Evolutionary conservation across 2,113 vertebrate genomes (phyloP).

Genomic region (Seriola aureovittata): DNA sequence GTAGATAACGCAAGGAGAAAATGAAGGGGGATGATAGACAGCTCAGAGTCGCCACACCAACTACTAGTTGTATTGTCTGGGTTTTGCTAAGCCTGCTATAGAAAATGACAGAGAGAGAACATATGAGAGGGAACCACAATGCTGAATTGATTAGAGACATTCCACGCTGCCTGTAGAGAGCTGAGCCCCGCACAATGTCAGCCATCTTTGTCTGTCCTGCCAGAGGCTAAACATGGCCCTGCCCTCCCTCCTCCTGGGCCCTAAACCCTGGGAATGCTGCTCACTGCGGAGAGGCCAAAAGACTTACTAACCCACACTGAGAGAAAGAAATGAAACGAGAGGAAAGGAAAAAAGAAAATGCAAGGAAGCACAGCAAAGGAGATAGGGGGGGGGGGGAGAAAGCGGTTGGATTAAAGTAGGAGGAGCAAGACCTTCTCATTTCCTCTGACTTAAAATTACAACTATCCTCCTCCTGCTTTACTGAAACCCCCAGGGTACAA

Average conservation of each 20-base stretch:
- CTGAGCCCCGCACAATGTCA: slow-evolving; percentile 62
- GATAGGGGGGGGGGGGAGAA: slow-evolving; percentile 14
- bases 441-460: slow-evolving; percentile 76
- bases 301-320: slow-evolving; percentile 66
- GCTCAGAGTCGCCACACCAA: slow-evolving; percentile 52
- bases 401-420: slow-evolving; percentile 59
- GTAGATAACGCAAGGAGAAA: slow-evolving; percentile 69
- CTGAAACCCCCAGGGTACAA: slow-evolving; percentile 70
- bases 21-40: slow-evolving; percentile 72
- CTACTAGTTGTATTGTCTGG: slow-evolving; percentile 63
- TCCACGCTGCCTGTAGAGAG: slow-evolving; percentile 75
- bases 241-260: slow-evolving; percentile 71
- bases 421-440: slow-evolving; percentile 64
- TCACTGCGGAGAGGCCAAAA: slow-evolving; percentile 66
- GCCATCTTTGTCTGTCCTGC: slow-evolving; percentile 80
- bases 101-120: slow-evolving; percentile 68
- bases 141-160: slow-evolving; percentile 85
- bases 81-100: slow-evolving; percentile 56
- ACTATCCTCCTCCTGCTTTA: slow-evolving; percentile 63
- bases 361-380: slow-evolving; percentile 42
- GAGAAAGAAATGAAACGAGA: slow-evolving; percentile 57
- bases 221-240: slow-evolving; percentile 76
- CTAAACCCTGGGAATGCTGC: slow-evolving; percentile 75
- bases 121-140: slow-evolving; percentile 74
- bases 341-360: not conserved